Evolutionary conservation across 37 sponge, comb jelly and placozoan species (phyloP).

Genomic region (Halisarca cf. caerulea): DNA sequence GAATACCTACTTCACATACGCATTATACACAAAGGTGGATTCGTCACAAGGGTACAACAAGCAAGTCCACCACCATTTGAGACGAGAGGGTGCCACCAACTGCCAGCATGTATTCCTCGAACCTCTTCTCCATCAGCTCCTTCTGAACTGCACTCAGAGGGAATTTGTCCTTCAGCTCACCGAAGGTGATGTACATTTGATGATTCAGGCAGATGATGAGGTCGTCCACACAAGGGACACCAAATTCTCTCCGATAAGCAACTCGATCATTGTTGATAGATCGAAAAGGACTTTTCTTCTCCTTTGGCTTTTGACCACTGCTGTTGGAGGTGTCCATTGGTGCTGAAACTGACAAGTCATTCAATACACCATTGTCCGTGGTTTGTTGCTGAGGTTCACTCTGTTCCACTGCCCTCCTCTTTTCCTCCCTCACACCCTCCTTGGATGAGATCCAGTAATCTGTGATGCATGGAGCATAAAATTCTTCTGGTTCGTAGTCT

Average conservation of each 20-base stretch:
- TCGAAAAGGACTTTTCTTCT: background rate
- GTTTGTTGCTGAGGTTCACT: background rate
- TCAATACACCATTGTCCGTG: background rate
- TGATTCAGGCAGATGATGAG: constrained; percentile 71
- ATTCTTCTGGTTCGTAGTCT: constrained; percentile 81
- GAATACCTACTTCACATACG: background rate
- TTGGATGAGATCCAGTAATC: constrained; percentile 56
- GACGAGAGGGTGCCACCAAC: constrained; percentile 51
- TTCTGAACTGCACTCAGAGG: constrained; percentile 18
- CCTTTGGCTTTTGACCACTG: background rate
- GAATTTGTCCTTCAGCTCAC: constrained; percentile 37
- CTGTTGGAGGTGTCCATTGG: background rate
- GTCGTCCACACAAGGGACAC: constrained; percentile 25
- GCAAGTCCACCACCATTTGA: constrained; percentile 64
- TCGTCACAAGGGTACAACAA: background rate
- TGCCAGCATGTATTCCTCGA: constrained; percentile 52
- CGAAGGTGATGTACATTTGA: constrained; percentile 43
- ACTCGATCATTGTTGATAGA: constrained; percentile 26
- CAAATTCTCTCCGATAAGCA: constrained; percentile 17
- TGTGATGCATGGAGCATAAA: constrained; percentile 79
- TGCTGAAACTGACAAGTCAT: background rate
- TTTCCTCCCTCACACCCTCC: constrained; percentile 51
- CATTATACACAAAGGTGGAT: background rate
- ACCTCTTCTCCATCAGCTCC: constrained; percentile 53
- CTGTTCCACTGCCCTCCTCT: constrained; percentile 10